Base-by-base conservation (phyloP, 1,140 invertebrate genomes). In the Drosophila navojoa region DNA sequence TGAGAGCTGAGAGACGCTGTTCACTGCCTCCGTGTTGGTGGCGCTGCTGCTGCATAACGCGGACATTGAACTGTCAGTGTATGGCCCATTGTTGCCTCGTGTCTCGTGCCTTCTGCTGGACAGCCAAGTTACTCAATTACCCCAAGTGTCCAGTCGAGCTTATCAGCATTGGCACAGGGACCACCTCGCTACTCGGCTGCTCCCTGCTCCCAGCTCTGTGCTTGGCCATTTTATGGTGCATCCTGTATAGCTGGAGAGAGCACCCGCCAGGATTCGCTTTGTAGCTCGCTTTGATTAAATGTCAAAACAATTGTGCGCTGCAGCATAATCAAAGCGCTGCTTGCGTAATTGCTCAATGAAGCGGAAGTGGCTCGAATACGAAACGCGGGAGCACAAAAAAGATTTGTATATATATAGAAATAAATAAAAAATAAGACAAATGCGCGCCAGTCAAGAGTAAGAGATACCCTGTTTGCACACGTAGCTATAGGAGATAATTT, bases 271-370 rank as follows among this genome's bases (percentile, higher is more conserved):
- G 22, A 59, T 29, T 53, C 62, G 49, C 67, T 67, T 71, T 71
- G 76, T 66, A 53, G 55, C 69, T 77, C 61, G 67, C 74, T 84
- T 84, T 84, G 81, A 84, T 84, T 84, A 84, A 84, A 84, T 84
- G 81, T 84, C 81, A 84, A 84, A 84, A 84, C 81, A 84, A 84
- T 84, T 82, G 81, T 77, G 68, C 59, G 61, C 64, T 82, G 80
- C 79, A 82, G 71, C 79, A 82, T 79, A 82, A 82, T 82, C 81
- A 79, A 70, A 84, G 80, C 53, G 53, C 61, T 73, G 80, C 76
- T 77, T 77, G 81, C 81, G 80, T 84, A 84, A 84, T 84, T 84
- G 81, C 81, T 80, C 81, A 84, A 84, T 84, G 81, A 84, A 84
- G 80, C 80, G 81, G 76, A 84, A 79, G 68, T 75, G 76, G 72